These are phyloP conservation scores for Proctacanthus coquilletti DNA, from an alignment of 1,140 invertebrate species.

Conservation along the genomic window DNA sequence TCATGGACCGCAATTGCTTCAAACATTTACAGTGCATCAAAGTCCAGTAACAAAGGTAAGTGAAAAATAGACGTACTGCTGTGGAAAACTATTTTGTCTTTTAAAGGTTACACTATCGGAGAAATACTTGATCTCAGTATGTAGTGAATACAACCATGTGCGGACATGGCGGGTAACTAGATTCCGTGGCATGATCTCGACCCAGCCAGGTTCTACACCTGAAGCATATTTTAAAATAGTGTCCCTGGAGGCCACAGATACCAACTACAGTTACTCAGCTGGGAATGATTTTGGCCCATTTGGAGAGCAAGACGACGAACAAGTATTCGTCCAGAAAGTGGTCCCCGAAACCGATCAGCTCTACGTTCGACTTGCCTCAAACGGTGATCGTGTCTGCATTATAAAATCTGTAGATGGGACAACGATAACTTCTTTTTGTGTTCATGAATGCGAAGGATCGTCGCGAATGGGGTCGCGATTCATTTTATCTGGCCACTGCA, in stretches of 20 bases:
- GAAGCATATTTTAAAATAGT: constrained; percentile 84
- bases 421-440: constrained; percentile 89
- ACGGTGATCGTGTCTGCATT: constrained; percentile 83
- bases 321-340: constrained; percentile 95
- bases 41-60: constrained; percentile 86
- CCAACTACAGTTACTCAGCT: constrained; percentile 54
- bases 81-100: background rate
- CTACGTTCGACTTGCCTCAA: constrained; percentile 86
- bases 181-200: constrained; percentile 93
- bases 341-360: constrained; percentile 91
- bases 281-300: constrained; percentile 86
- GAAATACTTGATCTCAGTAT: constrained; percentile 93
- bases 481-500: constrained; percentile 89
- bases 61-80: no score
- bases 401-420: constrained; percentile 88
- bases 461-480: constrained; percentile 82
- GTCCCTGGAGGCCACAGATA: constrained; percentile 48
- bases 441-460: constrained; percentile 93
- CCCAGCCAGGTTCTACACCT: constrained; percentile 91
- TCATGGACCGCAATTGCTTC: constrained; percentile 91
- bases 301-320: constrained; percentile 94
- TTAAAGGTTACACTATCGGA: constrained; percentile 81
- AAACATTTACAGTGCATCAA: constrained; percentile 95
- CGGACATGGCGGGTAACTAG: constrained; percentile 91
- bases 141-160: constrained; percentile 96